Conservation (phyloP, 2,888 invertebrate genomes). For the Celastrina argiolus region DNA sequence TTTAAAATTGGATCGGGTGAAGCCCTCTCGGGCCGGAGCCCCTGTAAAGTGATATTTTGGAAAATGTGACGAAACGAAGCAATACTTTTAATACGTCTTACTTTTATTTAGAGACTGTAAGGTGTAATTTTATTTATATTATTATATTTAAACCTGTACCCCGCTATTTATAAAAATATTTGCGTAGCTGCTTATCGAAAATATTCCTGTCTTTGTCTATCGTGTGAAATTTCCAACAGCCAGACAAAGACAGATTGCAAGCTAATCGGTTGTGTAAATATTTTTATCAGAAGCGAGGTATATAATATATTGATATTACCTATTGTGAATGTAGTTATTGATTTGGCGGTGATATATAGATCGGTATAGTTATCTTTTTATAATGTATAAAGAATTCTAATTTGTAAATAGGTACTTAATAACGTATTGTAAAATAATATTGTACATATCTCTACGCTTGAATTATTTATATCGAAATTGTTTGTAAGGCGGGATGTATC, state of each 20-base stretch:
- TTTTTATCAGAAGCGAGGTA: too few relatives aligned
- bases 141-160: constrained; percentile 53
- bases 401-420: constrained; percentile 78
- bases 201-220: too few relatives aligned
- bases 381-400: constrained; percentile 76
- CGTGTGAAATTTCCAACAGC: too few relatives aligned
- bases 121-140: constrained; percentile 68
- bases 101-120: constrained; percentile 71
- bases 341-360: constrained; percentile 77
- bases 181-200: too few relatives aligned
- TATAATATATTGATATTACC: constrained; percentile 52
- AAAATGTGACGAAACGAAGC: constrained; percentile 85
- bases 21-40: constrained; percentile 44
- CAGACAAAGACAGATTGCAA: too few relatives aligned
- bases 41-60: constrained; percentile 80
- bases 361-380: constrained; percentile 74
- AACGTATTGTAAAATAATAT: constrained; percentile 73
- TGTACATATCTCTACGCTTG: constrained; percentile 78
- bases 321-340: constrained; percentile 75
- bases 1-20: constrained; percentile 43
- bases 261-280: too few relatives aligned
- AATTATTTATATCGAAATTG: constrained; percentile 73
- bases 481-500: constrained; percentile 49
- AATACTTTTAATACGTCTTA: constrained; percentile 83
- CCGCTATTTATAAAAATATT: too few relatives aligned